A percentile compares a stretch with the other conserved stretches of the same genome.
Conservation (phyloP, 2,797 vertebrate genomes). For the Danio aesculapii region DNA sequence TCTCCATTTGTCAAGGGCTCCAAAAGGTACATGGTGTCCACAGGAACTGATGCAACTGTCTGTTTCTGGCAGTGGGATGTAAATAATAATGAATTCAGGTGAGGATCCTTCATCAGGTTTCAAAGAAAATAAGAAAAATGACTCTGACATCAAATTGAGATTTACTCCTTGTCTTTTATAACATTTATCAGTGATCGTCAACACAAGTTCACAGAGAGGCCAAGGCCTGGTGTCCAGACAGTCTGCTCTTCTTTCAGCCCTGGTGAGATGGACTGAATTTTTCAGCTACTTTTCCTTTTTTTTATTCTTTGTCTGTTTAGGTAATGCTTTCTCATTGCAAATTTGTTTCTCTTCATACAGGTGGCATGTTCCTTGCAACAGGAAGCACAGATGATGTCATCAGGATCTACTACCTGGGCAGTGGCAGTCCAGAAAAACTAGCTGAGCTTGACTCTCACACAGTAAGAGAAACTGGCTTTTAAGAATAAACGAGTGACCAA, state of each 20-base stretch:
- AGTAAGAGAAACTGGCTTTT: constrained; percentile 74
- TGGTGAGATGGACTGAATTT: constrained; percentile 78
- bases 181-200: constrained; percentile 84
- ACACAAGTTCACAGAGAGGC: constrained; percentile 93
- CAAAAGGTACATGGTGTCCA: constrained; percentile 95
- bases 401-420: constrained; percentile 96
- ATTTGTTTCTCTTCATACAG: constrained; percentile 70
- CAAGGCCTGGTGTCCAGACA: constrained; percentile 93
- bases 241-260: constrained; percentile 97
- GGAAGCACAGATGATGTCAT: constrained; percentile 98
- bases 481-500: neutral
- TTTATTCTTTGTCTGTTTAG: neutral
- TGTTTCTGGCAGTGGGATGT: constrained; percentile 99
- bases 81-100: constrained; percentile 92
- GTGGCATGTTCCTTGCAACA: constrained; percentile 96
- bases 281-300: neutral
- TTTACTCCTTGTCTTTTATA: neutral
- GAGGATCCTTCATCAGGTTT: constrained; percentile 39
- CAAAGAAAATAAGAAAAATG: neutral
- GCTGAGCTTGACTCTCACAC: constrained; percentile 94
- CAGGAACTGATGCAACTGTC: constrained; percentile 95
- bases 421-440: constrained; percentile 91
- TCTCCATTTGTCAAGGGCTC: constrained; percentile 95
- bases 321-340: neutral
- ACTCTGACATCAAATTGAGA: neutral